A percentile compares a stretch with the other conserved stretches of the same genome.
Evolutionary conservation across 2,888 invertebrate species (phyloP).

Genomic region (Ypsolopha scabrella): DNA sequence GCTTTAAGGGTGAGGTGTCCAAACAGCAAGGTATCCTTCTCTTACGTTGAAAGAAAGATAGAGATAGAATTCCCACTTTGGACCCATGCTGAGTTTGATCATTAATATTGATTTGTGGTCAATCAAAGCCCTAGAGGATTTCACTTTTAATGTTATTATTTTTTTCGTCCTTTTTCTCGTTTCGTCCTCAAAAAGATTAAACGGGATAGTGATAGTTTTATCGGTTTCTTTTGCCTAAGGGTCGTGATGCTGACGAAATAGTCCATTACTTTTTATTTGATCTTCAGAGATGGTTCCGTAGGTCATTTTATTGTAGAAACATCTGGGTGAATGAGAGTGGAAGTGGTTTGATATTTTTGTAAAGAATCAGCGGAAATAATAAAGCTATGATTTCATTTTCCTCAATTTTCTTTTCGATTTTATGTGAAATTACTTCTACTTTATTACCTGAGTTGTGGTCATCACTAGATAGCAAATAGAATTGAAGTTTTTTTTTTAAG

Average conservation of each 20-base stretch:
- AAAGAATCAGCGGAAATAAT: background rate
- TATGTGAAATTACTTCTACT: too few species aligned
- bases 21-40: conserved; percentile 44
- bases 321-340: background rate
- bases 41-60: conserved; percentile 19
- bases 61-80: conserved; percentile 32
- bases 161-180: conserved; percentile 30
- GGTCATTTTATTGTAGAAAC: conserved; percentile 2
- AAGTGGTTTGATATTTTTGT: background rate
- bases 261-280: conserved; percentile 3
- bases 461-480: too few species aligned
- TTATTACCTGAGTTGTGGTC: too few species aligned
- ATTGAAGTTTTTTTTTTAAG: too few species aligned
- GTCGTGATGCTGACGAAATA: background rate
- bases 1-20: conserved; percentile 67
- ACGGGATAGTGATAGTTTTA: conserved; percentile 17
- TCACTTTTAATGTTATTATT: conserved; percentile 64
- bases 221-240: conserved; percentile 8
- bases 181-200: conserved; percentile 21
- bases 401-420: too few species aligned
- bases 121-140: conserved; percentile 67
- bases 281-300: background rate
- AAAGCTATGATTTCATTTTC: background rate
- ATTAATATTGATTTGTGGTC: conserved; percentile 73
- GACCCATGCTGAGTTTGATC: conserved; percentile 63